Evolutionary conservation across 2,888 invertebrate genomes (phyloP), one percentile per base, ranked within the genome.

Genomic region (Drosophila mimica): DNA sequence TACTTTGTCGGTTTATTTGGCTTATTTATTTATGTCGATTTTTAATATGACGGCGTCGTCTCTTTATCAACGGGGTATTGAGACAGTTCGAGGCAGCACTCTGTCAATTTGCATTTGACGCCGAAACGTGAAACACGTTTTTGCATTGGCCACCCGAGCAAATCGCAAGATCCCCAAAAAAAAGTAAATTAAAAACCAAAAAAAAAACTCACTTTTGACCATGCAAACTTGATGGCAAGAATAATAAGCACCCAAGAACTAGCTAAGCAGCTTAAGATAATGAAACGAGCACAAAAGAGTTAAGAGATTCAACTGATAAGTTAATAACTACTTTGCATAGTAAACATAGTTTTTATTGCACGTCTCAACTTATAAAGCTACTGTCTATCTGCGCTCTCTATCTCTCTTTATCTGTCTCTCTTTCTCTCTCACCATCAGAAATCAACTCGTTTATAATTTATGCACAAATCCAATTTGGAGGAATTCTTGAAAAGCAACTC

Each of bases 21-120:
- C 59, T 82, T 79, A 80, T 72, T 83, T 88, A 86, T 73, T 89
- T 79, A 61, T 66, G 65, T 46, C 46, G 40, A 76, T 62, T 86
- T 77, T 83, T 83, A 88, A 86, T 88, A 79, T 83, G 86, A 83
- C 58, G 60, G 62, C 69, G 60, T 72, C 64, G 63, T 68, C 70
- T 74, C 72, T 81, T 83, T 68, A 70, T 67, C 67, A 79, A 59
- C 49, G 56, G 34, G 28, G 20, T 17, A 59, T 74, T 38, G 43
- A 61, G 61, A 65, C 65, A 76, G 60, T 70, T 70, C 40, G 53
- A 61, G 65, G 61, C 64, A 61, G 52, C 58, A 36, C 52, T 52
- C 66, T 56, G 72, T 71, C 72, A 64, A 68, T 56, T 68, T 61
- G 54, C 57, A 71, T 82, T 67, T 64, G 70, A 62, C 70, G 75